These are phyloP conservation scores for Notolepis coatsorum DNA, from an alignment of 2,797 vertebrate genomes.

Conservation along the genomic window DNA sequence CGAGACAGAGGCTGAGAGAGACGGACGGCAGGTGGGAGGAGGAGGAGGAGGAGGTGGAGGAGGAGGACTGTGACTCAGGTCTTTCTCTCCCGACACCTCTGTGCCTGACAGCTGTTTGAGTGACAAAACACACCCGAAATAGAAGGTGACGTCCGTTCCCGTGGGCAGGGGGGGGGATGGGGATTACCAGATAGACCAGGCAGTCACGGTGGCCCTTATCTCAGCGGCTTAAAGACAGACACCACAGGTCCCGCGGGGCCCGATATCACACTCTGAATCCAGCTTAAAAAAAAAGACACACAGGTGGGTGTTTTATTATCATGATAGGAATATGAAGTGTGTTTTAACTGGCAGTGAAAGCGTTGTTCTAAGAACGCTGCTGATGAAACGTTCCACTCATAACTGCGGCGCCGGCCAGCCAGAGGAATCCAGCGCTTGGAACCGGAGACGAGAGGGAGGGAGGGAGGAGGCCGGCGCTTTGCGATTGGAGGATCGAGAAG, in stretches of 20 bases:
- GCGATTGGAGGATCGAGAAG: too few relatives aligned
- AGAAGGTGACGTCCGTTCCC: conserved; percentile 39
- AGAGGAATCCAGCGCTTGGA: too few relatives aligned
- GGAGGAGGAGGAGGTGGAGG: too few relatives aligned
- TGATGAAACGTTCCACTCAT: not conserved
- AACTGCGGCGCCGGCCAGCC: too few relatives aligned
- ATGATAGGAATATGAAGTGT: too few relatives aligned
- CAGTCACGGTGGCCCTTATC: conserved; percentile 28
- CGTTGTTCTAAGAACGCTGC: not conserved
- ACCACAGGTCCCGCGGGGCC: not conserved
- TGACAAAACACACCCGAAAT: conserved; percentile 61
- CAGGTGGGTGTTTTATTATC: too few relatives aligned
- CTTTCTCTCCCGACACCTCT: conserved; percentile 30
- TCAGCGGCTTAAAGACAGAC: conserved; percentile 41
- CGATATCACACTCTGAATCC: not conserved
- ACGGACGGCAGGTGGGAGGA: not conserved
- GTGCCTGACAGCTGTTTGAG: conserved; percentile 27
- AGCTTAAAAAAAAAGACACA: too few relatives aligned
- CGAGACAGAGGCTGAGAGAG: not conserved
- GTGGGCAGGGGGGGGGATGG: conserved; percentile 3
- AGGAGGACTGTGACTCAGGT: not conserved
- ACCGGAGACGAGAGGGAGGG: too few relatives aligned
- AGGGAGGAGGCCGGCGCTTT: too few relatives aligned
- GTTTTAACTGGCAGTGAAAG: too few relatives aligned
- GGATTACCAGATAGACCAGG: conserved; percentile 10